Conservation (phyloP, 2,888 invertebrate species). For the Phymatocera aterrima region DNA sequence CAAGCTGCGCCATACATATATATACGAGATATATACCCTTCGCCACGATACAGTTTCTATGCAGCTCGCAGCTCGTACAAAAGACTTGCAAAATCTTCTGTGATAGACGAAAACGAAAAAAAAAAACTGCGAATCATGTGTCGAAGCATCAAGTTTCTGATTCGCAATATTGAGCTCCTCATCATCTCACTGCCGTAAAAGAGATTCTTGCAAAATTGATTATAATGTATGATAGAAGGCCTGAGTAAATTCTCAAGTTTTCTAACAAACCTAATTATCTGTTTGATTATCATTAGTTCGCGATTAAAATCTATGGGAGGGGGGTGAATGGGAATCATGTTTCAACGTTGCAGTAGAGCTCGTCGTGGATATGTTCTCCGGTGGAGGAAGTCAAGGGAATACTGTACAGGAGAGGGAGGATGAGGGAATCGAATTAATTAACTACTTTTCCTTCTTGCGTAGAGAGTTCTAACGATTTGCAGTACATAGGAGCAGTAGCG, state of each 20-base stretch:
- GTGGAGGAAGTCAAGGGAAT: neutral
- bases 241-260: too few species aligned
- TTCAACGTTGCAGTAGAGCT: neutral
- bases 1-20: neutral
- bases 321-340: neutral
- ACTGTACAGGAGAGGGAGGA: neutral
- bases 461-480: neutral
- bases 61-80: neutral
- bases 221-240: neutral
- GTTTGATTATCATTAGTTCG: neutral
- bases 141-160: too few species aligned
- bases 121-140: neutral
- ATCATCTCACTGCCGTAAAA: too few species aligned
- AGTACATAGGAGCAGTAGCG: neutral
- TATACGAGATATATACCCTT: neutral
- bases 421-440: conserved; percentile 59
- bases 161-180: too few species aligned
- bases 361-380: neutral
- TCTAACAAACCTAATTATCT: too few species aligned
- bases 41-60: too few species aligned
- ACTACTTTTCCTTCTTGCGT: conserved; percentile 57
- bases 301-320: neutral
- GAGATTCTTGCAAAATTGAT: too few species aligned
- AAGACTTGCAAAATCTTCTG: neutral
- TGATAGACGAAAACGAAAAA: neutral